A percentile compares a stretch with the other conserved stretches of the same genome.
These are phyloP conservation scores for Chrysopilus asiliformis DNA, from an alignment of 2,888 invertebrate genomes.

Conservation along the genomic window DNA sequence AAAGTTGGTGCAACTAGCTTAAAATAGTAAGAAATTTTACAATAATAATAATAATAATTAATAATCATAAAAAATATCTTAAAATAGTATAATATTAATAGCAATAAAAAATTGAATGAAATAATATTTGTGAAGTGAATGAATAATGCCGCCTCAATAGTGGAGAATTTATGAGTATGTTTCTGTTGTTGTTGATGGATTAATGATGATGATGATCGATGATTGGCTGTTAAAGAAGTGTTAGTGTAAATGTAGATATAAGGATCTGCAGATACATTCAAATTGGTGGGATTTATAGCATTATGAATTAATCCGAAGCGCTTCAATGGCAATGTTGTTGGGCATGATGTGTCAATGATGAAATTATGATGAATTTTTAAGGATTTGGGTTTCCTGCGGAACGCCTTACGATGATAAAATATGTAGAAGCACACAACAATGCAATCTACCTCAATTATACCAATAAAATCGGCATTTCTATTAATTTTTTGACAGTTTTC, in stretches of 20 bases:
- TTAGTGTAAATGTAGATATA: neutral
- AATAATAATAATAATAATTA: constrained; percentile 6
- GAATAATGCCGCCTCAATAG: too few relatives aligned
- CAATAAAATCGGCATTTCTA: constrained; percentile 19
- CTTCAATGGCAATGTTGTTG: neutral
- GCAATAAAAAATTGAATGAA: constrained; percentile 9
- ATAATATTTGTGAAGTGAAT: too few relatives aligned
- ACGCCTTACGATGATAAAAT: constrained; percentile 31
- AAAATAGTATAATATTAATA: constrained; percentile 12
- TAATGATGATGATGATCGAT: constrained; percentile 3
- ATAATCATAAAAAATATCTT: constrained; percentile 12
- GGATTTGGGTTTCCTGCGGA: constrained; percentile 30
- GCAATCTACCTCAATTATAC: constrained; percentile 13
- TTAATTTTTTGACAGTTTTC: constrained; percentile 20
- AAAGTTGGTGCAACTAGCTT: constrained; percentile 11
- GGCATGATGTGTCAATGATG: constrained; percentile 1
- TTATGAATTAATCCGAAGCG: constrained; percentile 1
- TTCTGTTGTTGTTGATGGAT: constrained; percentile 5
- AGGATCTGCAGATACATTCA: neutral
- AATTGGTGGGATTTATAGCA: constrained; percentile 5
- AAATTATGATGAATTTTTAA: neutral
- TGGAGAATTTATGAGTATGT: constrained; percentile 2
- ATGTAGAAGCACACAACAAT: constrained; percentile 13
- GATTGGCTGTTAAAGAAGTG: neutral
- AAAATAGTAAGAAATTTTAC: constrained; percentile 8